Base-by-base conservation (phyloP, 2,113 vertebrate genomes). In the Grus americana region DNA sequence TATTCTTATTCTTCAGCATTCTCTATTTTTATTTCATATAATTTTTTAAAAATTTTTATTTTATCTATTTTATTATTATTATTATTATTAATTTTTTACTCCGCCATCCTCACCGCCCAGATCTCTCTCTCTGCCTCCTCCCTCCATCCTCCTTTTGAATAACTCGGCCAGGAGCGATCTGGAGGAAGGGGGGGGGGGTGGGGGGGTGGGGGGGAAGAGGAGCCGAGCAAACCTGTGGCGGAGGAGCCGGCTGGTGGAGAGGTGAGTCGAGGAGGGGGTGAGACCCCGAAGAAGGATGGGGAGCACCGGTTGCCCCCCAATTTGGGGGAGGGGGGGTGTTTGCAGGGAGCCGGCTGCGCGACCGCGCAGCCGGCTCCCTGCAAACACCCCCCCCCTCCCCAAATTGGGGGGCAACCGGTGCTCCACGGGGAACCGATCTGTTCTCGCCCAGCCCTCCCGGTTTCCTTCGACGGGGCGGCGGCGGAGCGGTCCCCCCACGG, bases 101-200 rank as follows among this genome's bases (percentile, higher is more conserved):
- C 68, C 63, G 88, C 85, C 87, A 74, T 79, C 73, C 91, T 83
- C 91, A 74, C 89, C 95, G 86, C 94, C 91, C 95, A 81, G 90
- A 81, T 88, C 67, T 67, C 81, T 42, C 57, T 12, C 65, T 79
- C 38, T 38, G 68, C 91, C 83, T 66, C 94, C 79, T 70, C 75
- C 91, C 76, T 71, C 42, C 86, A 59, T 27, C 79, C 38, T 78
- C 87, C 82, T 68, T 27, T 59, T 38, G 67, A 73, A 79, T 87
- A 85, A 72, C 68, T 84, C 91, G 63, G 55, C 84, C 81, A 50
- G 50, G 73, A 84, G 79, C 44, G 82, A 87, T 86, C 93, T 63
- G 67, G 87, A 65, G 63, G 86, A 38, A 38, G 38, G 38, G 38
- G 38, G 38, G 91, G 93, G 71, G 88, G 72, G 78, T 75, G 75